phyloP scores from a whole-genome alignment of 2,113 vertebrate species.

The Lepidothrix coronata region DNA sequence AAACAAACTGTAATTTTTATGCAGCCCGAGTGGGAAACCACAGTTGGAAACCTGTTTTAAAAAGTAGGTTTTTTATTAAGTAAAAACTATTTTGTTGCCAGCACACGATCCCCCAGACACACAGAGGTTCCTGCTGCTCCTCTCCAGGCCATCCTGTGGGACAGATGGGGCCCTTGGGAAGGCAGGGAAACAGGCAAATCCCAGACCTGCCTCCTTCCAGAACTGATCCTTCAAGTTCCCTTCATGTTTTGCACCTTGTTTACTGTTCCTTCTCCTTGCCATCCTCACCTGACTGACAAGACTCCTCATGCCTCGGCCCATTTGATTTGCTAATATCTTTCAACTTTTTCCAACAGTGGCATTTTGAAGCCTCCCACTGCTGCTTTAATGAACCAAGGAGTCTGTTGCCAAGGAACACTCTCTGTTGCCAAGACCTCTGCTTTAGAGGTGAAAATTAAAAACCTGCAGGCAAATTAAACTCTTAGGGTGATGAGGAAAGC shows the following conservation, averaged over 20 bases:
- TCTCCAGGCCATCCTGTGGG: not conserved
- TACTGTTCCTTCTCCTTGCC: constrained; percentile 8
- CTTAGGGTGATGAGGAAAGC: not conserved
- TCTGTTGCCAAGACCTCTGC: constrained; percentile 61
- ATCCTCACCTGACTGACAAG: constrained; percentile 2
- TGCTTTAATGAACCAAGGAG: constrained; percentile 49
- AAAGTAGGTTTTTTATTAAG: not conserved
- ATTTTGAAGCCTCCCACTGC: constrained; percentile 60
- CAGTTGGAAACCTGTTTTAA: not conserved
- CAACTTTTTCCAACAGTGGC: constrained; percentile 17
- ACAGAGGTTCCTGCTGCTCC: not conserved
- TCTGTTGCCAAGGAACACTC: constrained; percentile 58
- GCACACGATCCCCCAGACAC: not conserved
- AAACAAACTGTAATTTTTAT: not conserved
- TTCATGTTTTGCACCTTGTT: not conserved
- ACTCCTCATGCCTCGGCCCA: constrained; percentile 13
- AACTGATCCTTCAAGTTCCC: not conserved
- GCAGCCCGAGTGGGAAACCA: not conserved
- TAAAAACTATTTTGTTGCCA: not conserved
- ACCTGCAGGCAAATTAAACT: constrained; percentile 58
- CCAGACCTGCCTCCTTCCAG: not conserved
- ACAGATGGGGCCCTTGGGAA: not conserved
- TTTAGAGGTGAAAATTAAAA: constrained; percentile 59
- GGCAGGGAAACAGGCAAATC: not conserved
- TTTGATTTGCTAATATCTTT: constrained; percentile 52